phyloP scores from a whole-genome alignment of 2,797 vertebrate species.

The Pteropus rufus region DNA sequence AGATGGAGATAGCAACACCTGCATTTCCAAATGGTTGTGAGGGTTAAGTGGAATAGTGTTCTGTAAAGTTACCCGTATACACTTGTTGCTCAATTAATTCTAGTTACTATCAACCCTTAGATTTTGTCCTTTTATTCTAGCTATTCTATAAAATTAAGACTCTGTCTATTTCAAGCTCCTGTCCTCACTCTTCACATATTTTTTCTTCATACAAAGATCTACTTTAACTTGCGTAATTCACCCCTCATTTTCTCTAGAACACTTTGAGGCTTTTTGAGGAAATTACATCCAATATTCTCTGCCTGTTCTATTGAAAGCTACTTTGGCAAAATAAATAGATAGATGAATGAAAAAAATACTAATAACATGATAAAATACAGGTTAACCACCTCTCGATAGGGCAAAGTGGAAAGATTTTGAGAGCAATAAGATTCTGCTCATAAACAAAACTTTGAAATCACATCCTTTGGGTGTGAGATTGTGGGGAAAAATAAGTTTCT shows the following conservation, averaged over 20 bases:
- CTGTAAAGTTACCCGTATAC: background rate
- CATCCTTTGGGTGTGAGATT: conserved; percentile 39
- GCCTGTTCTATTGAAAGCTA: background rate
- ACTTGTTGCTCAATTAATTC: background rate
- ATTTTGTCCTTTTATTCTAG: background rate
- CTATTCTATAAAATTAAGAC: background rate
- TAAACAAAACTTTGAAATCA: conserved; percentile 32
- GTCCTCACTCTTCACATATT: background rate
- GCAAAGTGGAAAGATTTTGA: background rate
- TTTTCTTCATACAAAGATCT: background rate
- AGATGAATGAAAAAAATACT: background rate
- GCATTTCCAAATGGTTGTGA: background rate
- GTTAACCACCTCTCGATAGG: background rate
- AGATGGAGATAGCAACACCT: background rate
- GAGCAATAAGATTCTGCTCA: background rate
- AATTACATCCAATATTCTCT: background rate
- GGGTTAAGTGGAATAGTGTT: background rate
- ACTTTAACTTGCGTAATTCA: background rate
- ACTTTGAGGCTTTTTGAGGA: background rate
- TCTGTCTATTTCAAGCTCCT: background rate
- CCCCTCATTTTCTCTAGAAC: background rate
- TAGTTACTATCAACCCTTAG: background rate
- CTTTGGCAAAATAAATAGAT: background rate
- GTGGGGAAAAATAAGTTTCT: background rate
- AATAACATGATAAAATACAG: background rate